Evolutionary conservation across 2,113 vertebrate genomes (phyloP).

Genomic region (Sminthopsis crassicaudata): DNA sequence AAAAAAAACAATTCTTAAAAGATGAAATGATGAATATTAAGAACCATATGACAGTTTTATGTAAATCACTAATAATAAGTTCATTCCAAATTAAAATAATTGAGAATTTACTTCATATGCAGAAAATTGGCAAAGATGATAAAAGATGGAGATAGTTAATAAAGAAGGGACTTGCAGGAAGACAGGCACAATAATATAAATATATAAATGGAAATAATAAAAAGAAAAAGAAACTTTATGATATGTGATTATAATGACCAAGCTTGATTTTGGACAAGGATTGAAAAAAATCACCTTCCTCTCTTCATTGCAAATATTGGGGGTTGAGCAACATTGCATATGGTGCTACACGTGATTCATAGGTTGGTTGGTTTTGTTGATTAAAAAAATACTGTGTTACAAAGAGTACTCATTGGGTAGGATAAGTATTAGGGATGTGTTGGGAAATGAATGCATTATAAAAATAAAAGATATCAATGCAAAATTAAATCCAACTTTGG

Average conservation of each 20-base stretch:
- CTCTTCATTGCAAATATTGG: not conserved
- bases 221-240: not conserved
- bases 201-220: not conserved
- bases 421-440: not conserved
- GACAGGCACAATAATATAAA: not conserved
- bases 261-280: not conserved
- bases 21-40: not conserved
- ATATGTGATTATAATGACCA: not conserved
- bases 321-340: not conserved
- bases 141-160: not conserved
- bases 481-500: not conserved
- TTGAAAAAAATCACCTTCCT: not conserved
- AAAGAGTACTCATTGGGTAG: not conserved
- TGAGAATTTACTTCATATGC: not conserved
- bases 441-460: not conserved
- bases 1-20: not conserved
- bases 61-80: not conserved
- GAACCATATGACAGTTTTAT: not conserved
- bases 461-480: not conserved
- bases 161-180: not conserved
- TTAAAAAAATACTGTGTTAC: not conserved
- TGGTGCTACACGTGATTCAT: not conserved
- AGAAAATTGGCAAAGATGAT: not conserved
- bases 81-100: not conserved
- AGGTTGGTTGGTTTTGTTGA: not conserved